A percentile compares a stretch with the other conserved stretches of the same genome.
Evolutionary conservation across 2,888 invertebrate genomes (phyloP).

Genomic region (Polymixis lichenea): DNA sequence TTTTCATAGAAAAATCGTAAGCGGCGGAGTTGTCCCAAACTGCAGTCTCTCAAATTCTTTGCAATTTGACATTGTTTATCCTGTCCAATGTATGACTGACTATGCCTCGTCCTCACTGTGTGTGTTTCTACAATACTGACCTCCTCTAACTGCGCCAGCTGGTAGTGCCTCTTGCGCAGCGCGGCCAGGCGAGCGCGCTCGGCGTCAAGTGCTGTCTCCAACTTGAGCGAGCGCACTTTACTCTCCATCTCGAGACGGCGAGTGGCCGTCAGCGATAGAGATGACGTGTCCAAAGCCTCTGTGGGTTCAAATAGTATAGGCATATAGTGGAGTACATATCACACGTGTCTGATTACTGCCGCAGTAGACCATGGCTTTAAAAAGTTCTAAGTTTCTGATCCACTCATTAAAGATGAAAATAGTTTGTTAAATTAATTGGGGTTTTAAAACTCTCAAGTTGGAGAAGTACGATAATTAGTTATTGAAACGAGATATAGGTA

Average conservation of each 20-base stretch:
- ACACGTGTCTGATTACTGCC: neutral
- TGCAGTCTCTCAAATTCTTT: no score
- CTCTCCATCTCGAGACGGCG: constrained; percentile 99
- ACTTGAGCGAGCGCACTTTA: constrained; percentile 97
- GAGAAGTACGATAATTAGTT: no score
- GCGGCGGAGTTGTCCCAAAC: no score
- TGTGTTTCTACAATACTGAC: constrained; percentile 57
- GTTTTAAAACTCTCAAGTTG: no score
- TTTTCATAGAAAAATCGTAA: no score
- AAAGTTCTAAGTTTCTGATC: neutral
- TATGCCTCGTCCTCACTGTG: no score
- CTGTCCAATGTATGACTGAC: no score
- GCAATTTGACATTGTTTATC: no score
- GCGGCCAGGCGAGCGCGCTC: constrained; percentile 96
- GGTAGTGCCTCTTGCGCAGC: constrained; percentile 97
- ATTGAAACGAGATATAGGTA: no score
- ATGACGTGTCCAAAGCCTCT: constrained; percentile 97
- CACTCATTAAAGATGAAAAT: neutral
- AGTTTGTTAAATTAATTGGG: neutral
- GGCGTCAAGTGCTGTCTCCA: constrained; percentile 97
- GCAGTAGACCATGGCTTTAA: neutral
- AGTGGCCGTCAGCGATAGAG: constrained; percentile 97
- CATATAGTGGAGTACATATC: no score
- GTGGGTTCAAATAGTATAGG: constrained; percentile 52
- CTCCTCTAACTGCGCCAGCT: constrained; percentile 93